phyloP scores from a whole-genome alignment of 1,140 invertebrate genomes.

The Papilio polyxenes region DNA sequence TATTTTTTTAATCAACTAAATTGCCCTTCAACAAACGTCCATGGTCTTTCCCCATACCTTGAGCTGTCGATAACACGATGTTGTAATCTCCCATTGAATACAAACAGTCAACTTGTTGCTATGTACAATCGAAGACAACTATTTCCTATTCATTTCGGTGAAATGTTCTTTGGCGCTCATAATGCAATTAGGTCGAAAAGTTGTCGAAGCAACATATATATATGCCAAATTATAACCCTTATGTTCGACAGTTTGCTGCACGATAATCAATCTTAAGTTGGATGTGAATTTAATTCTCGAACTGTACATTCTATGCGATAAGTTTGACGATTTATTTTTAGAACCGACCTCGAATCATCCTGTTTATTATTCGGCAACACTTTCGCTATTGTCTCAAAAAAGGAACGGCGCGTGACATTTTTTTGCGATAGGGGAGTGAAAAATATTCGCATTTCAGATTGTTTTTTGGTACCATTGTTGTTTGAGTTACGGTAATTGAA shows the following conservation, averaged over 20 bases:
- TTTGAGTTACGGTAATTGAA: constrained; percentile 32
- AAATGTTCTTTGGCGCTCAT: not conserved
- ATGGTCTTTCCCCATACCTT: not conserved
- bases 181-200: not conserved
- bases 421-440: constrained; percentile 57
- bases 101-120: constrained; percentile 32
- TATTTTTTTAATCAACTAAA: not conserved
- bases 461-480: constrained; percentile 45
- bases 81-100: constrained; percentile 11
- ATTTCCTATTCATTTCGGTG: not conserved
- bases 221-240: not conserved
- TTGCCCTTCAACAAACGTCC: not conserved
- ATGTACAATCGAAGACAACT: not conserved
- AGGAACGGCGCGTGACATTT: constrained; percentile 57
- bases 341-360: constrained; percentile 52
- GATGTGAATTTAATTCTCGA: not conserved
- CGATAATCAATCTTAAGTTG: not conserved
- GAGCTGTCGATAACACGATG: not conserved
- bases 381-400: constrained; percentile 64
- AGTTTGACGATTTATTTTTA: constrained; percentile 56
- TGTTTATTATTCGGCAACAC: constrained; percentile 59
- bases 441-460: constrained; percentile 48
- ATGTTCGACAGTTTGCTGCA: not conserved
- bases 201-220: not conserved
- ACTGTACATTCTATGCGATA: constrained; percentile 46